Evolutionary conservation across 2,888 invertebrate genomes (phyloP), one percentile per base, ranked within the genome.

Genomic region (Ectobius pallidus): DNA sequence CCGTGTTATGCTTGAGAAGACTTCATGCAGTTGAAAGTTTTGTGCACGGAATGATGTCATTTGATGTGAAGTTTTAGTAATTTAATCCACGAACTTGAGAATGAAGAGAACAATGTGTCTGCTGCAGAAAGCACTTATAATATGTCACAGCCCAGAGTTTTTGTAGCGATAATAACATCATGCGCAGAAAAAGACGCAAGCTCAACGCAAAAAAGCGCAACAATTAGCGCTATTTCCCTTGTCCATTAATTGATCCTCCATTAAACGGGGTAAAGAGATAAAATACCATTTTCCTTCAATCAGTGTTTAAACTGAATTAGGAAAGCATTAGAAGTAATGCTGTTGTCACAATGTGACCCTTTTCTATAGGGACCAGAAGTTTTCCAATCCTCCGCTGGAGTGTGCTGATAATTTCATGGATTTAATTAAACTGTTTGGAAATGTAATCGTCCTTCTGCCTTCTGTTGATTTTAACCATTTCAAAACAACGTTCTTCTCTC

Each of bases 331-430:
- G 52, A 22, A 39, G 2, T 25, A 11, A 14, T 25, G 22, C 11
- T 22, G 14, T 11, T 52, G 22, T 52, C 52, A 52, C 52, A 52
- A 3, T 52, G 52, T 52, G 52, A 52, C 52, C 52, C 52, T 52
- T 25, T 22, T 52, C 25, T 52, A 22, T 52, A 52, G 52, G 52
- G 52, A 52, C 52, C 52, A 52, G 22, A 9, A 6, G 14, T 39
- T 39, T 39, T 14, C 39, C 14, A 39, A 39, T 9, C 39, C 39
- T 39, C 14, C 6, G 39, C 6, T 39, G 39, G 39, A 14, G 39
- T 39, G 39, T 39, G 39, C 39, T 39, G 39, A 9, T 39, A 39
- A 39, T n/a, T n/a, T n/a, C n/a, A n/a, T n/a, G n/a, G n/a, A n/a
- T n/a, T n/a, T n/a, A n/a, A n/a, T n/a, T n/a, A n/a, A n/a, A n/a